Evolutionary conservation across 2,888 invertebrate genomes (phyloP).

Genomic region (Apeira syringaria): DNA sequence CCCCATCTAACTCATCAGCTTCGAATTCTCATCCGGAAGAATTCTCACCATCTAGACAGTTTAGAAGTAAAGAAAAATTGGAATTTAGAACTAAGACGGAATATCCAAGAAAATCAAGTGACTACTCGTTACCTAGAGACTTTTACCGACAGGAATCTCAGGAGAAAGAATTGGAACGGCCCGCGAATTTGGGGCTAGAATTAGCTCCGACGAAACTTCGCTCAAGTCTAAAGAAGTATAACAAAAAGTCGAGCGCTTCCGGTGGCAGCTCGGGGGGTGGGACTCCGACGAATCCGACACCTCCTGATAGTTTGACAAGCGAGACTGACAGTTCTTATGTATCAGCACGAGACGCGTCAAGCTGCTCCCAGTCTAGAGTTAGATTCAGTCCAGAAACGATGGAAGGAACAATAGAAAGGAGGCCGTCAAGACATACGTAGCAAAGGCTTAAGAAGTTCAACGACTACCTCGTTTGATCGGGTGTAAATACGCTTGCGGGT

Average conservation of each 20-base stretch:
- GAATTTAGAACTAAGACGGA: constrained; percentile 65
- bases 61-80: constrained; percentile 50
- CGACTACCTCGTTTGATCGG: constrained; percentile 74
- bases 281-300: constrained; percentile 93
- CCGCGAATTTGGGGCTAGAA: constrained; percentile 84
- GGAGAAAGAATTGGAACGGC: constrained; percentile 69
- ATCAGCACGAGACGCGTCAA: constrained; percentile 90
- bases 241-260: constrained; percentile 77
- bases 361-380: constrained; percentile 88
- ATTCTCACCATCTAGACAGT: constrained; percentile 68
- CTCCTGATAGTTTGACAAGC: constrained; percentile 92
- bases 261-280: constrained; percentile 86
- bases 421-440: constrained; percentile 71
- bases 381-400: constrained; percentile 90
- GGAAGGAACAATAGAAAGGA: constrained; percentile 72
- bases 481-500: constrained; percentile 49
- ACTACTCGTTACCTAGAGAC: constrained; percentile 67
- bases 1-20: constrained; percentile 89
- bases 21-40: constrained; percentile 80
- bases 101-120: constrained; percentile 62
- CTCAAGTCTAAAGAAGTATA: constrained; percentile 91
- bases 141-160: constrained; percentile 66
- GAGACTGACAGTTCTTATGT: constrained; percentile 94
- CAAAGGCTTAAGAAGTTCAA: constrained; percentile 76
- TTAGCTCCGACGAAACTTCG: constrained; percentile 87